Base-by-base conservation (phyloP, 2,797 vertebrate species). In the Hemibagrus guttatus region DNA sequence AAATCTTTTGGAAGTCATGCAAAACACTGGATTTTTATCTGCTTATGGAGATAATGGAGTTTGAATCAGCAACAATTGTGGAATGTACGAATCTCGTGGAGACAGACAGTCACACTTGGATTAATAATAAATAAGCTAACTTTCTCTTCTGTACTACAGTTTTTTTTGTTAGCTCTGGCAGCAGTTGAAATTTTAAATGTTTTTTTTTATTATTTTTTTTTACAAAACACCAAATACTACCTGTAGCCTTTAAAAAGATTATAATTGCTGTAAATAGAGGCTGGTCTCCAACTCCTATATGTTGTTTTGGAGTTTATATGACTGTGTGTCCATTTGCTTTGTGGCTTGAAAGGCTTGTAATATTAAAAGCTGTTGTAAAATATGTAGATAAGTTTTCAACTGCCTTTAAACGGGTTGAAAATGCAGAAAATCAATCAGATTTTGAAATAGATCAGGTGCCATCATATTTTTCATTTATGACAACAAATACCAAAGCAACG, bases 81-180 rank as follows among this genome's bases (percentile, higher is more conserved):
- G 39, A 81, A 81, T n/a, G 58, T 46, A 64, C 59, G 12, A 39
- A 61, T 59, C 56, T 59, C 56, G 2, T 14, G 12, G 56, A 61
- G 5, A 59, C 19, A 59, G 28, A 14, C n/a, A 4, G 4, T 5
- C 52, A 56, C 13, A 23, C 59, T 56, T 76, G 54, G 64, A 87
- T 83, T 17, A 31, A 82, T 66, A 19, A 63, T 63, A 68, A 59
- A 89, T 87, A 86, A 89, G 76, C 76, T 86, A 81, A 54, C 3
- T 59, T 86, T 16, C 17, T 59, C 8, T 85, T 17, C 49, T 46
- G 17, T n/a, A 54, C 23, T 35, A 52, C 3, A 58, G 52, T n/a
- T 59, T 74, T 31, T 39, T 6, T 54, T n/a, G 28, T 61, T 19
- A 64, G 7, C 26, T 82, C 68, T 64, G 85, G 84, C 83, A 90